These are phyloP conservation scores for Chaetogeoica ovagalla DNA, from an alignment of 2,888 invertebrate species.

Conservation along the genomic window DNA sequence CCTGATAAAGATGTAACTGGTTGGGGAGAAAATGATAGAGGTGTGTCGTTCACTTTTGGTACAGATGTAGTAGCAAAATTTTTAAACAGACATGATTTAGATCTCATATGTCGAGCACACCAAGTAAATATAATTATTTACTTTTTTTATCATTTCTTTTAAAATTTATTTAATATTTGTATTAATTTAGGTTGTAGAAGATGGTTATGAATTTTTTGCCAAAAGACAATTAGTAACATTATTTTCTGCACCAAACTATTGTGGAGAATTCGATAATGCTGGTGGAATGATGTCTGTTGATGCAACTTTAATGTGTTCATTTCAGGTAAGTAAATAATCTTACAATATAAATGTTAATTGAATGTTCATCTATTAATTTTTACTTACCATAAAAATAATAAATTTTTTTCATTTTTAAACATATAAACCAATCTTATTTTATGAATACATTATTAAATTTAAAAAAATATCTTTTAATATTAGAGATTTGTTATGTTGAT, in stretches of 20 bases:
- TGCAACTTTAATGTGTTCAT: constrained; percentile 98
- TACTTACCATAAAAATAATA: too few relatives aligned
- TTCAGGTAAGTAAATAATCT: constrained; percentile 74
- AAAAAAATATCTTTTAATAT: too few relatives aligned
- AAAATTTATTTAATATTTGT: background rate
- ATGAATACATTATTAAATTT: too few relatives aligned
- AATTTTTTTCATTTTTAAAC: too few relatives aligned
- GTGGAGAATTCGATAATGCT: constrained; percentile 98
- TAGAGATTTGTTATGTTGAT: too few relatives aligned
- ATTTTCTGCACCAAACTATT: constrained; percentile 98
- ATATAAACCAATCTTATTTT: too few relatives aligned
- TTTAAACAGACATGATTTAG: constrained; percentile 93
- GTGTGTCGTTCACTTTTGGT: constrained; percentile 97
- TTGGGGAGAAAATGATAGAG: constrained; percentile 97
- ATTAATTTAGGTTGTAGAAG: constrained; percentile 80
- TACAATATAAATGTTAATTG: background rate
- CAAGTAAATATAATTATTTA: constrained; percentile 66
- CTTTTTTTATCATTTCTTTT: constrained; percentile 1
- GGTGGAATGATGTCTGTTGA: constrained; percentile 99
- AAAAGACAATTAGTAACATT: constrained; percentile 96
- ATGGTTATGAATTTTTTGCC: constrained; percentile 99
- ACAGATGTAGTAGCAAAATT: constrained; percentile 96
- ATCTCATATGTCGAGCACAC: constrained; percentile 96
- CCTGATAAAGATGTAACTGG: constrained; percentile 93
- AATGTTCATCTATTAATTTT: too few relatives aligned